Percentiles rank a stretch among this genome's conserved stretches.
These are phyloP conservation scores for Eunapius fragilis DNA, from an alignment of 37 sponge, comb jelly and placozoan genomes.

Conservation along the genomic window DNA sequence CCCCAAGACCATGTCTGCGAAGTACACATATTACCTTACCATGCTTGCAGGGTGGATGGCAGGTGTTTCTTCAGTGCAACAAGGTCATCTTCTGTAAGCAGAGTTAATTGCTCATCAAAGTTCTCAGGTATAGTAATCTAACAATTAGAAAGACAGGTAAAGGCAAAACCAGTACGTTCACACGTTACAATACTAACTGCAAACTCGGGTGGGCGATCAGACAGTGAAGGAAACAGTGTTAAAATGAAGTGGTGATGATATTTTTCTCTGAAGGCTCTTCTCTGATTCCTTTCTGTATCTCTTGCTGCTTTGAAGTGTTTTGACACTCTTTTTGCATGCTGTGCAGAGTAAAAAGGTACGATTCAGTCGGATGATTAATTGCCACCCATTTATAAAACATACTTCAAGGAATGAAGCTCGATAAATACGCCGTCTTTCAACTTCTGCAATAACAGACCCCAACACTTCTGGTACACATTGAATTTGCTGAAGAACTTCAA, in stretches of 20 bases:
- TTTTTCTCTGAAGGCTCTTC: slow-evolving; percentile 14
- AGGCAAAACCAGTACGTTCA: background rate
- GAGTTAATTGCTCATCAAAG: background rate
- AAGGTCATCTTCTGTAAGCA: background rate
- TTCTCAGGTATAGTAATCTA: background rate
- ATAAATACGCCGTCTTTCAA: slow-evolving; percentile 24
- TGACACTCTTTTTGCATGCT: slow-evolving; percentile 24
- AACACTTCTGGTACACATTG: slow-evolving; percentile 44
- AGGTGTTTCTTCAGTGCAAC: background rate
- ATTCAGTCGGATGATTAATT: background rate
- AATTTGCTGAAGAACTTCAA: slow-evolving; percentile 65
- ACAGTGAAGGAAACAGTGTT: slow-evolving; percentile 57
- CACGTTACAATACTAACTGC: slow-evolving; percentile 13
- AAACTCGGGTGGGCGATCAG: slow-evolving; percentile 38
- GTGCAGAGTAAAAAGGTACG: background rate
- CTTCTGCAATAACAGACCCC: slow-evolving; percentile 43
- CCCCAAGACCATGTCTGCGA: background rate
- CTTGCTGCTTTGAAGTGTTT: slow-evolving; percentile 6
- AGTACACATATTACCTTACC: background rate
- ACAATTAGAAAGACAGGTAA: background rate
- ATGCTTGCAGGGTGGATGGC: background rate
- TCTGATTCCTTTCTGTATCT: slow-evolving; percentile 37
- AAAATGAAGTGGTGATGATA: slow-evolving; percentile 53
- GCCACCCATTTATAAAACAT: background rate
- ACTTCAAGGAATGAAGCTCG: background rate